Conservation (phyloP, 2,888 invertebrate species). For the Acrobasis suavella region DNA sequence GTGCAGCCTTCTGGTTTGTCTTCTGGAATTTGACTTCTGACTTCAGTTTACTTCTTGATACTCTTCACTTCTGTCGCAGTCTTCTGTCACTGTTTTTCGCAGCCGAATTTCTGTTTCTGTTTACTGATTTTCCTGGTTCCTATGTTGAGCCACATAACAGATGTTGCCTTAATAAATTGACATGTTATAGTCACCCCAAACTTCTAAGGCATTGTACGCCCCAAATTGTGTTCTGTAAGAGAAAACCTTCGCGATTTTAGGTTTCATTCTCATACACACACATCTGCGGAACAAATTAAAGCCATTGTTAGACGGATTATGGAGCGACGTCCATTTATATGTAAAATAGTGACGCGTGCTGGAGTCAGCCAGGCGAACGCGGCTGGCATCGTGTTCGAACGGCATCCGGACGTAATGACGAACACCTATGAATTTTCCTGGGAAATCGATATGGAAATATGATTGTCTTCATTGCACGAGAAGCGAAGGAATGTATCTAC, state of each 20-base stretch:
- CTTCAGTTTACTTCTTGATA: no score
- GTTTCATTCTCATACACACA: conserved; percentile 66
- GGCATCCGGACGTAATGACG: conserved; percentile 49
- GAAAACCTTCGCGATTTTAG: conserved; percentile 49
- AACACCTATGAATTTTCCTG: conserved; percentile 45
- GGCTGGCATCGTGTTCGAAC: conserved; percentile 39
- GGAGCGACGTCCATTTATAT: conserved; percentile 78
- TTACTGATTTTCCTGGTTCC: no score
- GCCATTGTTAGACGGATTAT: conserved; percentile 78
- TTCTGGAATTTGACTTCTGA: no score
- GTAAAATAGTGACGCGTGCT: conserved; percentile 78
- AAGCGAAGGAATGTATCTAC: not conserved
- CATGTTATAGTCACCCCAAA: not conserved
- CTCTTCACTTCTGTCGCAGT: no score
- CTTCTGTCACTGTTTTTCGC: no score
- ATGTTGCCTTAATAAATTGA: no score
- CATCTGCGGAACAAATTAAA: conserved; percentile 72
- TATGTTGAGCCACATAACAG: no score
- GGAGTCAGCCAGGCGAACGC: conserved; percentile 59
- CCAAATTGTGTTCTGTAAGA: conserved; percentile 31
- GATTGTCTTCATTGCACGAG: conserved; percentile 8
- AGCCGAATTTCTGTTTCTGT: no score
- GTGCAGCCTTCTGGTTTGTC: no score
- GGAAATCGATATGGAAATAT: conserved; percentile 29
- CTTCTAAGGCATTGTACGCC: conserved; percentile 29